A percentile compares a stretch with the other conserved stretches of the same genome.
These are phyloP conservation scores for Gambusia yucatana DNA, from an alignment of 2,797 vertebrate species.

Conservation along the genomic window DNA sequence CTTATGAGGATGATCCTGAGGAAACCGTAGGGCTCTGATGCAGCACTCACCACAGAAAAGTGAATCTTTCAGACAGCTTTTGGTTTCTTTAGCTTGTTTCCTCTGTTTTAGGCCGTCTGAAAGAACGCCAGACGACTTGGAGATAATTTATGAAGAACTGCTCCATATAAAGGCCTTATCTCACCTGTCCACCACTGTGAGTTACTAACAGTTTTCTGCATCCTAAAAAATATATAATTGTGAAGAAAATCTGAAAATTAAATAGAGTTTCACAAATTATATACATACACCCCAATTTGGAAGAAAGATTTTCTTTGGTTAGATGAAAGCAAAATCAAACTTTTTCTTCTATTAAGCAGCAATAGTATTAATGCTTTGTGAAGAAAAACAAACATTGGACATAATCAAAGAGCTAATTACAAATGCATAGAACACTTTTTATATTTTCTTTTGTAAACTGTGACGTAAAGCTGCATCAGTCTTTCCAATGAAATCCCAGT, in stretches of 20 bases:
- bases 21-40: conserved; percentile 85
- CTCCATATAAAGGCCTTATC: conserved; percentile 98
- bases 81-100: conserved; percentile 16
- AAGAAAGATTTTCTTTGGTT: not conserved
- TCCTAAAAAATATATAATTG: not conserved
- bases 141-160: conserved; percentile 97
- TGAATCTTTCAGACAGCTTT: conserved; percentile 8
- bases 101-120: conserved; percentile 87
- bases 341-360: not conserved
- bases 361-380: too few species aligned
- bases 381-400: too few species aligned
- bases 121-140: conserved; percentile 93
- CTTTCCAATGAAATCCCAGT: not conserved
- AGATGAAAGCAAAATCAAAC: not conserved
- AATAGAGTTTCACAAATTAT: not conserved
- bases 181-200: conserved; percentile 96
- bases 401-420: not conserved
- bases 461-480: not conserved
- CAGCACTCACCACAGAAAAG: conserved; percentile 15
- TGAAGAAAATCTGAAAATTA: not conserved
- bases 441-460: not conserved
- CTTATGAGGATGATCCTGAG: conserved; percentile 98
- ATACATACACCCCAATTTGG: not conserved
- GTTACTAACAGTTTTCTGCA: conserved; percentile 35
- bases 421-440: not conserved